These are phyloP conservation scores for Enteromius thamalakanensis DNA, from an alignment of 2,797 vertebrate species.

Conservation along the genomic window DNA sequence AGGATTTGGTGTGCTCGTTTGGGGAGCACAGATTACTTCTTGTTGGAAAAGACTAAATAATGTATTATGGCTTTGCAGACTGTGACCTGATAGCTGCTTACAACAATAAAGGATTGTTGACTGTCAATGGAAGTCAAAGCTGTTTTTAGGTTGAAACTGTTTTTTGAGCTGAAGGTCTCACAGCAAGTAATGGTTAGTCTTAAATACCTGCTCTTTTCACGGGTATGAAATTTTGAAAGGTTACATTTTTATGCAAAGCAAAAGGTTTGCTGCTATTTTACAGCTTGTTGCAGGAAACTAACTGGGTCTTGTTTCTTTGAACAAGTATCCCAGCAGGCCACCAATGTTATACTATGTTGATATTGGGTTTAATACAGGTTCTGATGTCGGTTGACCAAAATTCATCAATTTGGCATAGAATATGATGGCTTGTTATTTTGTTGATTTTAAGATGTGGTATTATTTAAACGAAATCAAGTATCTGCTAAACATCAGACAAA, in stretches of 20 bases:
- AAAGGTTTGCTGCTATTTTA: background rate
- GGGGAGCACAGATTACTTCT: constrained; percentile 10
- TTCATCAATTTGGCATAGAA: background rate
- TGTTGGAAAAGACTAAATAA: background rate
- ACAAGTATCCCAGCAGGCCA: background rate
- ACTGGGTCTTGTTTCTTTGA: background rate
- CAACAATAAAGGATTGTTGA: background rate
- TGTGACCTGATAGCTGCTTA: constrained; percentile 25
- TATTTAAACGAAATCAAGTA: background rate
- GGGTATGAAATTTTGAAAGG: background rate
- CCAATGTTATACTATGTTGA: background rate
- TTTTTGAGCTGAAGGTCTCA: constrained; percentile 1
- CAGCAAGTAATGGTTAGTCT: background rate
- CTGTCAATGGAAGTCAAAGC: constrained; percentile 1
- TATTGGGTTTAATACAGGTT: background rate
- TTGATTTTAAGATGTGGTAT: background rate
- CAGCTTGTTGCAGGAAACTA: background rate
- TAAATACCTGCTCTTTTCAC: background rate
- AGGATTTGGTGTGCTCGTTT: constrained; percentile 6
- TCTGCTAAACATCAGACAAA: no score
- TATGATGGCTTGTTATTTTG: background rate
- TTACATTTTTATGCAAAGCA: background rate
- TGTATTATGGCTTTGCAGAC: constrained; percentile 13
- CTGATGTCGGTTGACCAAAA: background rate
- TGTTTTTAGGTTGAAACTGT: background rate